phyloP scores from a whole-genome alignment of 2,888 invertebrate genomes.

The Rotaria sp. region DNA sequence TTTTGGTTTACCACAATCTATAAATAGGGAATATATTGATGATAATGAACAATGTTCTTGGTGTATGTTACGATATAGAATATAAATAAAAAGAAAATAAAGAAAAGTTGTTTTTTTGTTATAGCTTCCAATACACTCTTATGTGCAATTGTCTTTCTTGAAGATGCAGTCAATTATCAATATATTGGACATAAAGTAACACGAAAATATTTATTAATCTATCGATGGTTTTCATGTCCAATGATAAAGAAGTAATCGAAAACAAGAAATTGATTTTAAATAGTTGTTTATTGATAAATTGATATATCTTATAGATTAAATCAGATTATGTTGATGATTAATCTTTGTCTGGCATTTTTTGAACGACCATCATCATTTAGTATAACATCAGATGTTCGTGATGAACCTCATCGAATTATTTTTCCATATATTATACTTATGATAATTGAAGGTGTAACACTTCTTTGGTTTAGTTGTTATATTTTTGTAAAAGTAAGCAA shows the following conservation, averaged over 20 bases:
- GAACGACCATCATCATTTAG: background rate
- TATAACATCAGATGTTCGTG: background rate
- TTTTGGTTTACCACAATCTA: background rate
- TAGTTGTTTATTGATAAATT: too few species aligned
- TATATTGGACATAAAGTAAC: background rate
- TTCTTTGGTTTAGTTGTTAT: background rate
- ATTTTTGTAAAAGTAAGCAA: background rate
- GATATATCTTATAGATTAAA: background rate
- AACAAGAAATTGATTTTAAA: too few species aligned
- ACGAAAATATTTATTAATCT: background rate
- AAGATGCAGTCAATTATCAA: conserved; percentile 6
- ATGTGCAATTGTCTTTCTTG: background rate
- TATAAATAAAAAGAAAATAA: background rate
- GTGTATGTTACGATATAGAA: background rate
- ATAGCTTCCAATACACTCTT: background rate
- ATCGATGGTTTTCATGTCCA: background rate
- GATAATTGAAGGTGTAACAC: background rate
- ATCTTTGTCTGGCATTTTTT: background rate
- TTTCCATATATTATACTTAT: background rate
- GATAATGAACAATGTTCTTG: background rate
- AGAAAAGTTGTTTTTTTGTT: background rate
- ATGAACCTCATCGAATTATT: background rate
- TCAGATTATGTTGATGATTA: background rate
- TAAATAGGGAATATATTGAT: background rate
- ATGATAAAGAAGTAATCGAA: background rate